These are phyloP conservation scores for Sarcophaga peregrina DNA, from an alignment of 1,140 invertebrate species.

Conservation along the genomic window DNA sequence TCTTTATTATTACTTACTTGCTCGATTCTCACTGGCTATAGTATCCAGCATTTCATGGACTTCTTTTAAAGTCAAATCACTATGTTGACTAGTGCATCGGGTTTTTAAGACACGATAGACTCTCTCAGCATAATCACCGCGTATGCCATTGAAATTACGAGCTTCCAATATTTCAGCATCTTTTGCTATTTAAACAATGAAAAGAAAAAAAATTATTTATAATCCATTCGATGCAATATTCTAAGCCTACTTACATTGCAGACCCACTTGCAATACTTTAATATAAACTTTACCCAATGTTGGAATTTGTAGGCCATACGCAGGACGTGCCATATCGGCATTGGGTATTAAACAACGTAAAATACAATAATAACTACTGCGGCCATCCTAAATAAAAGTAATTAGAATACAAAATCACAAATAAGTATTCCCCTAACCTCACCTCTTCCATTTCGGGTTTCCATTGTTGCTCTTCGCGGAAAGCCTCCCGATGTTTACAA, in stretches of 20 bases:
- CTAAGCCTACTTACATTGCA: conserved; percentile 63
- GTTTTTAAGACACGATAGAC: conserved; percentile 77
- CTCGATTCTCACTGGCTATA: conserved; percentile 72
- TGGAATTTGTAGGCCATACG: conserved; percentile 76
- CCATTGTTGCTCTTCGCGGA: conserved; percentile 47
- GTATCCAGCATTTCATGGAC: conserved; percentile 78
- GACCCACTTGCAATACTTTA: conserved; percentile 75
- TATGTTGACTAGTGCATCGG: conserved; percentile 68
- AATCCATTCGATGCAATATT: neutral
- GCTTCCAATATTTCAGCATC: conserved; percentile 76
- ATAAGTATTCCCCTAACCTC: conserved; percentile 45
- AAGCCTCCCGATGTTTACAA: conserved; percentile 53
- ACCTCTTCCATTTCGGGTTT: conserved; percentile 40
- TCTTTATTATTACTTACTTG: conserved; percentile 46
- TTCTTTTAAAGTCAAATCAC: conserved; percentile 71
- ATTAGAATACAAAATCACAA: neutral
- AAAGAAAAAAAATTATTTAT: neutral
- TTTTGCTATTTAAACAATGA: conserved; percentile 61
- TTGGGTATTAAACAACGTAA: conserved; percentile 79
- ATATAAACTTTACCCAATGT: conserved; percentile 76
- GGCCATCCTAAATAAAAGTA: conserved; percentile 49
- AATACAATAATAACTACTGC: conserved; percentile 75
- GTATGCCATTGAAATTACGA: conserved; percentile 66
- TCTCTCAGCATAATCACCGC: conserved; percentile 80
- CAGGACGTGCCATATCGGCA: conserved; percentile 73